Conservation (phyloP, 2,113 vertebrate genomes). For the Pitta sordida region DNA sequence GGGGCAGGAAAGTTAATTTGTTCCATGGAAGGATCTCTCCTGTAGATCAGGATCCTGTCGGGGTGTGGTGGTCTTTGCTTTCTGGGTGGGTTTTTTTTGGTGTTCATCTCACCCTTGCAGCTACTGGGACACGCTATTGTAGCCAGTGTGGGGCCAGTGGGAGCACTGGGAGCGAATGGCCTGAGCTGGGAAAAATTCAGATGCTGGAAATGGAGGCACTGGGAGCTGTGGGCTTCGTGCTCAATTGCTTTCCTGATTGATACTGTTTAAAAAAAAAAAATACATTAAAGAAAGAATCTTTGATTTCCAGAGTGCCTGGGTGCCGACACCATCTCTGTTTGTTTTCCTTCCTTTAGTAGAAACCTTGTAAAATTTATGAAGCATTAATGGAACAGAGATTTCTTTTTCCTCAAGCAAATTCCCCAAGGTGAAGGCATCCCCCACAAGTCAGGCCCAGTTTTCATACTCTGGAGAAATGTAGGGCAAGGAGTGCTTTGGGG, state of each 20-base stretch:
- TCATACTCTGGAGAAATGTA: not conserved
- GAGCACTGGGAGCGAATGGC: not conserved
- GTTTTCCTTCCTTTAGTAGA: slow-evolving; percentile 74
- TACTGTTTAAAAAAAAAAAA: slow-evolving; percentile 25
- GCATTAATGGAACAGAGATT: slow-evolving; percentile 74
- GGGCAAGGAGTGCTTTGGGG: not conserved
- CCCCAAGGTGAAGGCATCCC: slow-evolving; percentile 49
- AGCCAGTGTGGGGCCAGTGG: not conserved
- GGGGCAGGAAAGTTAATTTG: not conserved
- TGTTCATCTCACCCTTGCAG: not conserved
- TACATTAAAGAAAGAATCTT: slow-evolving; percentile 68
- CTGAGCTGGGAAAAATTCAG: slow-evolving; percentile 2
- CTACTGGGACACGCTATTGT: not conserved
- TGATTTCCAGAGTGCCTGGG: slow-evolving; percentile 69
- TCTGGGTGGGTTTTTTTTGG: not conserved
- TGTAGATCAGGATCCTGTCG: not conserved
- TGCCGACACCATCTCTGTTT: slow-evolving; percentile 73
- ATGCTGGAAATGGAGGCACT: slow-evolving; percentile 52
- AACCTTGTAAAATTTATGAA: slow-evolving; percentile 78
- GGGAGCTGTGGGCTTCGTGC: slow-evolving; percentile 46
- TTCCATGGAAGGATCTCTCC: not conserved
- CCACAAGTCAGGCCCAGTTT: slow-evolving; percentile 30
- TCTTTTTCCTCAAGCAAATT: slow-evolving; percentile 48
- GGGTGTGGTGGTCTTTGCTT: not conserved
- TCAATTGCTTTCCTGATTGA: slow-evolving; percentile 73